phyloP scores from a whole-genome alignment of 2,888 invertebrate genomes.

The Gastrophysa polygoni region DNA sequence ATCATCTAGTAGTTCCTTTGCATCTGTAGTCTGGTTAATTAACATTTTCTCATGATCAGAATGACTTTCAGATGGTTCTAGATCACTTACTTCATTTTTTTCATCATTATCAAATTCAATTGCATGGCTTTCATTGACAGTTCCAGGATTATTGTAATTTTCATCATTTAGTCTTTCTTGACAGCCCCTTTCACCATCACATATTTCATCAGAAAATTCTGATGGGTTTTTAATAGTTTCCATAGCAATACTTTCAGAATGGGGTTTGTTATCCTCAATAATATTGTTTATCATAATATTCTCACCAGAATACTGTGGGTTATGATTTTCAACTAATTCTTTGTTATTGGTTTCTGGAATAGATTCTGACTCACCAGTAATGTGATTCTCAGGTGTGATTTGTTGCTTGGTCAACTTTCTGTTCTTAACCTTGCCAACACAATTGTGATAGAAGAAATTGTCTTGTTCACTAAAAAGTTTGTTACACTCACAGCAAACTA shows the following conservation, averaged over 20 bases:
- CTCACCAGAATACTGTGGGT: background rate
- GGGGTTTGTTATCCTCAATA: conserved; percentile 24
- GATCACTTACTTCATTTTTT: background rate
- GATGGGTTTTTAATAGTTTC: conserved; percentile 25
- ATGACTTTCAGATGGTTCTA: background rate
- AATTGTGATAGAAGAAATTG: conserved; percentile 77
- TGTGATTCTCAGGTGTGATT: conserved; percentile 48
- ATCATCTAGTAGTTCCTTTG: background rate
- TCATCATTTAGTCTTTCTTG: background rate
- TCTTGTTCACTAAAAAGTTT: conserved; percentile 77
- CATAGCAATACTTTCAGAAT: conserved; percentile 34
- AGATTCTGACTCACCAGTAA: conserved; percentile 48
- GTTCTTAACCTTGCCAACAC: conserved; percentile 51
- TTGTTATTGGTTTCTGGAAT: conserved; percentile 16
- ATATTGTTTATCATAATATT: conserved; percentile 7
- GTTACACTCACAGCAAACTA: conserved; percentile 83
- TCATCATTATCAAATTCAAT: background rate
- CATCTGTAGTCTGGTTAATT: too few species aligned
- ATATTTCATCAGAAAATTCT: conserved; percentile 5
- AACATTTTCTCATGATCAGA: background rate
- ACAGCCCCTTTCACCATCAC: conserved; percentile 11
- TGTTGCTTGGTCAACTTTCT: conserved; percentile 41
- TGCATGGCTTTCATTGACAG: background rate
- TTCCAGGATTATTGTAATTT: background rate
- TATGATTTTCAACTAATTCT: conserved; percentile 14